Conservation (phyloP, 2,113 vertebrate genomes). For the Natator depressus region DNA sequence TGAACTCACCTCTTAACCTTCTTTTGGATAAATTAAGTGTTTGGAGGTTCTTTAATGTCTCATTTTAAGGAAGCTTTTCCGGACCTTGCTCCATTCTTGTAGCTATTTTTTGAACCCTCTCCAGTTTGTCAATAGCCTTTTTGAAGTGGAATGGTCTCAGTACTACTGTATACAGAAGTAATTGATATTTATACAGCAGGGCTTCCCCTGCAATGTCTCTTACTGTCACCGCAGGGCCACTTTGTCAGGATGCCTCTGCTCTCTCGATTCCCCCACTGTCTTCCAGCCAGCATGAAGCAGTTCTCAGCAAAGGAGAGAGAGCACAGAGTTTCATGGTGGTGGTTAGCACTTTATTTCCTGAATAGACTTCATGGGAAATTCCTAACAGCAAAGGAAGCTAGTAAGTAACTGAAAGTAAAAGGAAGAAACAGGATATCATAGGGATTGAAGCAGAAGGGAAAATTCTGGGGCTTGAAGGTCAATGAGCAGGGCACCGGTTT, state of each 20-base stretch:
- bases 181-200: neutral
- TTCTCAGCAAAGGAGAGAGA: neutral
- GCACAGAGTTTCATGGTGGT: neutral
- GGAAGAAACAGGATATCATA: neutral
- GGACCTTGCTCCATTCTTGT: neutral
- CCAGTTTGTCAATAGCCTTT: neutral
- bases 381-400: neutral
- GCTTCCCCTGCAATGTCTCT: neutral
- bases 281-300: neutral
- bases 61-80: neutral
- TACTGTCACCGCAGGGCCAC: neutral
- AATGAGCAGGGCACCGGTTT: neutral
- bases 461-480: accelerated
- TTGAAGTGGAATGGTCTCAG: neutral
- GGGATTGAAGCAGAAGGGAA: neutral
- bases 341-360: neutral
- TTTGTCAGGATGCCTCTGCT: neutral
- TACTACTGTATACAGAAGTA: neutral
- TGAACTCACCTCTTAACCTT: neutral
- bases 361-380: neutral
- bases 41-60: neutral
- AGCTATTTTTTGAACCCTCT: neutral
- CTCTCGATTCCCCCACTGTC: neutral
- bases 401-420: neutral
- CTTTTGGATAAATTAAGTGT: neutral